phyloP scores from a whole-genome alignment of 2,113 vertebrate genomes.

The Setophaga petechia region DNA sequence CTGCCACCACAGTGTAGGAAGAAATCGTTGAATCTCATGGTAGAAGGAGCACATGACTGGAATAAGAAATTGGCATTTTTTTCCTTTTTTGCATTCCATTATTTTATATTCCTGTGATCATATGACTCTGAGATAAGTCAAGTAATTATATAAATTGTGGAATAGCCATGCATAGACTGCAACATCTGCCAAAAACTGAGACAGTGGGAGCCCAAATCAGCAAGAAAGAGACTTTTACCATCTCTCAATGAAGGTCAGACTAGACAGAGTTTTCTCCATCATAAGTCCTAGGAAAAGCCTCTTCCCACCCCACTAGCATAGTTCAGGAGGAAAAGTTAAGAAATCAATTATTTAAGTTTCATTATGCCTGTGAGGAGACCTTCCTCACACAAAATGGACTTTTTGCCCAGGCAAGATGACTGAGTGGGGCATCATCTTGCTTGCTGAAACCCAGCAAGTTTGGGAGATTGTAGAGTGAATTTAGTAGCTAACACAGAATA shows the following conservation, averaged over 20 bases:
- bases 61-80: not conserved
- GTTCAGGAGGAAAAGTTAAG: not conserved
- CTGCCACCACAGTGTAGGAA: not conserved
- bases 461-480: not conserved
- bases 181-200: not conserved
- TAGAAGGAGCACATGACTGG: not conserved
- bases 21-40: not conserved
- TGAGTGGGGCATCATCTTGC: fast-evolving
- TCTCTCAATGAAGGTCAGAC: not conserved
- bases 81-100: not conserved
- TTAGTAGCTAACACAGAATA: not conserved
- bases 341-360: not conserved
- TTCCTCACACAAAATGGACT: not conserved
- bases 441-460: not conserved
- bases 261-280: not conserved
- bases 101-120: not conserved
- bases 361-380: not conserved
- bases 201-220: not conserved
- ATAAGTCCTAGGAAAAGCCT: not conserved
- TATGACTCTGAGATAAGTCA: not conserved
- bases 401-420: not conserved
- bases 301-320: not conserved
- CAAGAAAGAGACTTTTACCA: not conserved
- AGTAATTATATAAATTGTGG: not conserved
- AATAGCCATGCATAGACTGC: not conserved